Conservation (phyloP, 2,113 vertebrate genomes). For the Zosterops pallidus region DNA sequence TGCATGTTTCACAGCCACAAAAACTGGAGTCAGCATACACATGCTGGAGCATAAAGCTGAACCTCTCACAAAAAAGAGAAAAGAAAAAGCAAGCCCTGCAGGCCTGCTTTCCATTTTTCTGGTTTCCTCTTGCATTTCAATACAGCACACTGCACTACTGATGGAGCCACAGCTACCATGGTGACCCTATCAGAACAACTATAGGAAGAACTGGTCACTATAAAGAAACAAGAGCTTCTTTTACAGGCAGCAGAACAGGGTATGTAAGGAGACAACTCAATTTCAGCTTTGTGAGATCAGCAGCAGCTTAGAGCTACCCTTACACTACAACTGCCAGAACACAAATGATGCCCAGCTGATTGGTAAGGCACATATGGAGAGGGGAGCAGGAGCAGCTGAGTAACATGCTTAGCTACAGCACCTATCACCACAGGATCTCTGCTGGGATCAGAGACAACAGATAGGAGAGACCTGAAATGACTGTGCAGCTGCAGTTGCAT, state of each 20-base stretch:
- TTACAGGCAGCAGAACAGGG: background rate
- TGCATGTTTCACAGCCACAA: conserved; percentile 16
- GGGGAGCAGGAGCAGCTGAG: background rate
- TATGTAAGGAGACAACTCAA: background rate
- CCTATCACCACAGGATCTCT: background rate
- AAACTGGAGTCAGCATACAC: conserved; percentile 11
- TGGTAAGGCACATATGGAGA: background rate
- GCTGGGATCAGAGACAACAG: background rate
- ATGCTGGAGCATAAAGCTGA: background rate
- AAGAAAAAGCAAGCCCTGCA: background rate
- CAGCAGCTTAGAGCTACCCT: background rate
- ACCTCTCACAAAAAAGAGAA: background rate
- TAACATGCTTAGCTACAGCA: background rate
- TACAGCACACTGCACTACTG: background rate
- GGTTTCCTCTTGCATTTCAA: background rate
- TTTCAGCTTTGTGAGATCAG: background rate
- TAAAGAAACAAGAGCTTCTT: background rate
- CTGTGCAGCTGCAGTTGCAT: background rate
- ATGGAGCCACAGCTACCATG: background rate
- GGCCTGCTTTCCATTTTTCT: background rate
- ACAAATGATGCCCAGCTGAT: background rate
- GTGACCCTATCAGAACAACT: background rate
- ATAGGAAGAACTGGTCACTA: background rate
- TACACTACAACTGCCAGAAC: background rate
- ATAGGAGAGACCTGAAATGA: background rate